Evolutionary conservation across 2,888 invertebrate genomes (phyloP), one percentile per base, ranked within the genome.

Genomic region (Drosophila percnosoma): DNA sequence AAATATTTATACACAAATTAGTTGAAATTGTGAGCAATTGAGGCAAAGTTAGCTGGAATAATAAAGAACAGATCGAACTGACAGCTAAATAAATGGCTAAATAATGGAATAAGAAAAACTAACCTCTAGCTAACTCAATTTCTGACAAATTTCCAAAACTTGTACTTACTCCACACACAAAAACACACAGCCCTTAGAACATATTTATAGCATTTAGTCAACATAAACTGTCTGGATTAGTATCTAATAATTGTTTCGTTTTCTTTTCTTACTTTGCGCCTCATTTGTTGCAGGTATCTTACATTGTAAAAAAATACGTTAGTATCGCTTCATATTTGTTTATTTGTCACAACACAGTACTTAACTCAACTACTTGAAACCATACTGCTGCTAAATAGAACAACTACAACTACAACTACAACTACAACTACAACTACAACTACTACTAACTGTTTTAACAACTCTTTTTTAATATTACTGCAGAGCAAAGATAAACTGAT

Each of bases 231-330:
- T 88, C 78, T 82, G 82, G 73, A 88, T 77, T 86, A 65, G 86
- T 73, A 69, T 86, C 88, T 86, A 88, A 86, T 86, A 86, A 88
- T 66, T 83, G 75, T 86, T 88, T 86, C 71, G 82, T 86, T 86
- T 86, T 86, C 86, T 86, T 88, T 86, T 86, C 83, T 80, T 88
- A 90, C 87, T 90, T 87, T 88, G 87, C 87, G 89, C 89, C 78
- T 87, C 87, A 87, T 90, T 75, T 91, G 85, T 87, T 86, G 77
- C 91, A 91, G 91, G 91, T 91, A 84, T 91, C 87, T 91, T 91
- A 91, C 90, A 91, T 91, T 90, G 90, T 91, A 90, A 91, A 91
- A 89, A 91, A 90, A 91, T 91, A 91, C 90, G 90, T 91, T 91
- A 91, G 90, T 91, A 91, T 91, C 88, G 87, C 88, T 84, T 87